Conservation (phyloP, 2,888 invertebrate genomes). For the Poecilus cupreus region DNA sequence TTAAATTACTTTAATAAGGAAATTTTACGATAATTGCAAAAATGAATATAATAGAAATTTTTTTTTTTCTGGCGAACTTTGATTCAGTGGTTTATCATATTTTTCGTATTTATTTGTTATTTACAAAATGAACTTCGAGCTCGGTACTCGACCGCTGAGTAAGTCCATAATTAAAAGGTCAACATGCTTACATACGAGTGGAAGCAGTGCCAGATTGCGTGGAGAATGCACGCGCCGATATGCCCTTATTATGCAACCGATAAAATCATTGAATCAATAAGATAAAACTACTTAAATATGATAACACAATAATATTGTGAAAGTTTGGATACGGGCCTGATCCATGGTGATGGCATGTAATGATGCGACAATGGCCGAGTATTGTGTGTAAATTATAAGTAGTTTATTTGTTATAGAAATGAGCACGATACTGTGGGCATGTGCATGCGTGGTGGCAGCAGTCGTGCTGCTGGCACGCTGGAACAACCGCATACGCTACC, state of each 20-base stretch:
- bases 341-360: too few species aligned
- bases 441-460: neutral
- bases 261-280: too few species aligned
- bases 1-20: too few species aligned
- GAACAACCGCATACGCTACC: conserved; percentile 72
- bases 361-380: too few species aligned
- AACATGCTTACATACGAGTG: neutral
- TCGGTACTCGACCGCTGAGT: neutral
- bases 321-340: too few species aligned
- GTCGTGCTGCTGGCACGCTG: neutral
- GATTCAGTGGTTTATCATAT: neutral
- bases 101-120: too few species aligned
- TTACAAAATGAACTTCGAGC: neutral
- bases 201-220: too few species aligned
- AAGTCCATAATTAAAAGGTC: conserved; percentile 6
- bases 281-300: too few species aligned
- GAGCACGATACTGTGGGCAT: neutral
- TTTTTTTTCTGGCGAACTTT: too few species aligned
- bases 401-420: conserved; percentile 4
- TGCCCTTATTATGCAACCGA: too few species aligned
- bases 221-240: neutral
- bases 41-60: neutral
- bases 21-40: too few species aligned
- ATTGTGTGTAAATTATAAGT: neutral
- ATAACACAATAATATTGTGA: too few species aligned